phyloP scores from a whole-genome alignment of 2,888 invertebrate genomes.

The Epirrhoe tristata region DNA sequence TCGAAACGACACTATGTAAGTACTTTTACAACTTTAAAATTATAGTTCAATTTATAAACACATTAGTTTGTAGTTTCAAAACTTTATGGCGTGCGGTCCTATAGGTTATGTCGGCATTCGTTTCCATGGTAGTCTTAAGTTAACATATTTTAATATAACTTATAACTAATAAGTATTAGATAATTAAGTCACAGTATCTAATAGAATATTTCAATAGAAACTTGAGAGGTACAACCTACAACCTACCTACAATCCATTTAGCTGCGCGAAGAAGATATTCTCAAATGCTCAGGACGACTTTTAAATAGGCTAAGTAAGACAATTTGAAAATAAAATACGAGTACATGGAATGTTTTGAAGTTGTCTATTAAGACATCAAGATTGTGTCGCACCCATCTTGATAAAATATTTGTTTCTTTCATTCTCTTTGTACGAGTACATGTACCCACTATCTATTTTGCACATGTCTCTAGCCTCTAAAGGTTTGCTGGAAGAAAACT shows the following conservation, averaged over 20 bases:
- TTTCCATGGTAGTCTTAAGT: background rate
- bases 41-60: conserved; percentile 7
- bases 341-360: background rate
- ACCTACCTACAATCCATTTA: background rate
- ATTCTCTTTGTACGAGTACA: too few relatives aligned
- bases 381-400: too few relatives aligned
- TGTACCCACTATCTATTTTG: too few relatives aligned
- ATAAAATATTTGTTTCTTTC: too few relatives aligned
- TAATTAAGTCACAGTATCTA: too few relatives aligned
- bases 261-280: background rate
- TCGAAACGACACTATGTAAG: conserved; percentile 30
- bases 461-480: too few relatives aligned
- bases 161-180: too few relatives aligned
- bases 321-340: background rate
- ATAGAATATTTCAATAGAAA: too few relatives aligned
- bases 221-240: too few relatives aligned
- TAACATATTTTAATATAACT: background rate
- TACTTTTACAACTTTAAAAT: conserved; percentile 8
- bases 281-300: background rate
- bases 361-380: background rate
- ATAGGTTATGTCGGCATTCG: conserved; percentile 9
- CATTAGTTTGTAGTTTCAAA: conserved; percentile 17
- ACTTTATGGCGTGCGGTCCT: conserved; percentile 13
- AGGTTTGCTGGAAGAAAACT: too few relatives aligned
- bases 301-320: background rate